A percentile compares a stretch with the other conserved stretches of the same genome.
These are phyloP conservation scores for Calephelis perditalis DNA, from an alignment of 2,888 invertebrate species.

Conservation along the genomic window DNA sequence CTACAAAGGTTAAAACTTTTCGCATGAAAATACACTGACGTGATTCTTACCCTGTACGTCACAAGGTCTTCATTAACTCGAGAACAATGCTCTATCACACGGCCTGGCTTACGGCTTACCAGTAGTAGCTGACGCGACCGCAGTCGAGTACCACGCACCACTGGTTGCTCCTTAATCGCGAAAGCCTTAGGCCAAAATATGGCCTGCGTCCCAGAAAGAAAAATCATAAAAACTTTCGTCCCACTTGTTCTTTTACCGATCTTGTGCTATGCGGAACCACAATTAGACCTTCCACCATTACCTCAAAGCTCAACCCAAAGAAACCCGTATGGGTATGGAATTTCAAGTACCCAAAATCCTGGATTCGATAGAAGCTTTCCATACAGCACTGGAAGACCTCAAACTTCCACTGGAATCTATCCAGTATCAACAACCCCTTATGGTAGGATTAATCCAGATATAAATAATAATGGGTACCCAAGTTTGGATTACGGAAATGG, in stretches of 20 bases:
- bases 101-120: slow-evolving; percentile 48
- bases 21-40: slow-evolving; percentile 11
- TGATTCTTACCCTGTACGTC: slow-evolving; percentile 23
- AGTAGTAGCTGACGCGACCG: slow-evolving; percentile 59
- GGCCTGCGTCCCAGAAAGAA: slow-evolving; percentile 51
- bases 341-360: slow-evolving; percentile 59
- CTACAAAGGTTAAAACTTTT: slow-evolving; percentile 7
- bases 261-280: slow-evolving; percentile 48
- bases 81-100: slow-evolving; percentile 63
- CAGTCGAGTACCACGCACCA: slow-evolving; percentile 63
- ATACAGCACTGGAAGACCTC: slow-evolving; percentile 53
- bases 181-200: slow-evolving; percentile 45
- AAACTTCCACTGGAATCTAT: slow-evolving; percentile 46
- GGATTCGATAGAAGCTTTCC: slow-evolving; percentile 57
- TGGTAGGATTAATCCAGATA: slow-evolving; percentile 60
- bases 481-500: slow-evolving; percentile 51
- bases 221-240: slow-evolving; percentile 44
- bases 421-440: slow-evolving; percentile 60
- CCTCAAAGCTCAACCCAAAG: slow-evolving; percentile 51
- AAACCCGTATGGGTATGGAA: slow-evolving; percentile 53
- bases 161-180: slow-evolving; percentile 36
- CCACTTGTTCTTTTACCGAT: slow-evolving; percentile 37
- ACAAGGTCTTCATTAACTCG: slow-evolving; percentile 32
- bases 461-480: slow-evolving; percentile 68
- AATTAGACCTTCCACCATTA: slow-evolving; percentile 78